Evolutionary conservation across 2,888 invertebrate species (phyloP).

Genomic region (Halictus ligatus): DNA sequence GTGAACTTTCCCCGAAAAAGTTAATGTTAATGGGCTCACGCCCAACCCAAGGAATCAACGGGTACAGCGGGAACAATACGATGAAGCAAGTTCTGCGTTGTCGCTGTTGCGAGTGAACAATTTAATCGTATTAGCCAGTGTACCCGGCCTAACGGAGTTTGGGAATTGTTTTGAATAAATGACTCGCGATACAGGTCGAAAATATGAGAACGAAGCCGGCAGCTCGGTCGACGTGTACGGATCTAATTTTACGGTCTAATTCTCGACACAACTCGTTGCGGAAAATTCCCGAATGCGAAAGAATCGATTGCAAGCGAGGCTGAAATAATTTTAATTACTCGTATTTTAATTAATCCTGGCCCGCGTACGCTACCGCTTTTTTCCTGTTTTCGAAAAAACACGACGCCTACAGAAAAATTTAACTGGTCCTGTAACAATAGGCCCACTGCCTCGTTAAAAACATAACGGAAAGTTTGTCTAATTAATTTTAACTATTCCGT

Average conservation of each 20-base stretch:
- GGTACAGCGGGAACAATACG: neutral
- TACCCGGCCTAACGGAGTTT: constrained; percentile 34
- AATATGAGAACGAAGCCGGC: constrained; percentile 8
- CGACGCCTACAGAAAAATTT: neutral
- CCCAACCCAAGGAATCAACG: neutral
- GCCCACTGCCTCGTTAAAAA: neutral
- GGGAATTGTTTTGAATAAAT: constrained; percentile 40
- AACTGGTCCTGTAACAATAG: neutral
- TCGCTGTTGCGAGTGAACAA: constrained; percentile 21
- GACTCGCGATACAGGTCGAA: constrained; percentile 18
- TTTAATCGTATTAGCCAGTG: constrained; percentile 42
- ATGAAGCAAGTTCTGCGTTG: constrained; percentile 7
- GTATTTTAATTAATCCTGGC: neutral
- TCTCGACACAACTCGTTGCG: neutral
- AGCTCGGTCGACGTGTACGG: neutral
- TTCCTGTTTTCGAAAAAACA: neutral
- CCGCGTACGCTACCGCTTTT: neutral
- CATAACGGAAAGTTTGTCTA: neutral
- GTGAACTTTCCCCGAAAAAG: neutral
- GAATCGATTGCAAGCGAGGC: constrained; percentile 13
- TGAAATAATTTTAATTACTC: neutral
- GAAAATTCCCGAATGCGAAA: neutral
- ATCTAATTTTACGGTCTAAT: constrained; percentile 33
- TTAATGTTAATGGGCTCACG: neutral
- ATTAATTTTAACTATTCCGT: neutral